Conservation (phyloP, 1,140 invertebrate genomes). For the Drosophila arawakana region DNA sequence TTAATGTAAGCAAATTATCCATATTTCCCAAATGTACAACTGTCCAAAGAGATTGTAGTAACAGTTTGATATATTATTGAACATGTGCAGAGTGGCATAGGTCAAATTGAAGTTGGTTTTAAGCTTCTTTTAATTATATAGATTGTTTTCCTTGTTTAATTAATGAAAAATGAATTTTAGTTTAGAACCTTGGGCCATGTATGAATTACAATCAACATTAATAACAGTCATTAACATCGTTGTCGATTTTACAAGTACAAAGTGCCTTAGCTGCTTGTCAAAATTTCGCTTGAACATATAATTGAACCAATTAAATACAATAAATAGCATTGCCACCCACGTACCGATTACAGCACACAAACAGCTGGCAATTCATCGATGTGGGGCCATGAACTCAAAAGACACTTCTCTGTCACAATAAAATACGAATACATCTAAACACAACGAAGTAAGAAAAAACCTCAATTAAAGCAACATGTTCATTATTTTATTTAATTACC, state of each 20-base stretch:
- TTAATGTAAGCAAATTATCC: too few species aligned
- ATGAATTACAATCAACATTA: background rate
- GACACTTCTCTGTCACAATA: background rate
- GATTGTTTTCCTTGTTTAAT: background rate
- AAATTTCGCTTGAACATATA: background rate
- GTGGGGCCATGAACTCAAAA: background rate
- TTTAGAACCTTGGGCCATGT: background rate
- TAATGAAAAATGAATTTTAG: background rate
- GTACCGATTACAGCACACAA: background rate
- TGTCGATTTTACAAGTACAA: background rate
- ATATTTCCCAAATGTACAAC: too few species aligned
- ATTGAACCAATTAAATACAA: background rate
- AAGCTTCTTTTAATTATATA: too few species aligned
- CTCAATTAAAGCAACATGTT: background rate
- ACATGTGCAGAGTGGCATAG: too few species aligned
- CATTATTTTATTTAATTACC: background rate
- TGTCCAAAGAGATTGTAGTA: too few species aligned
- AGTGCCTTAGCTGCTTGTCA: background rate
- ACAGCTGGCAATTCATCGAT: background rate
- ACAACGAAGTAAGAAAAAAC: background rate
- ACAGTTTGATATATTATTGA: too few species aligned
- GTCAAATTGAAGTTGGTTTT: too few species aligned
- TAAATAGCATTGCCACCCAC: background rate
- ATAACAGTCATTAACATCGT: background rate
- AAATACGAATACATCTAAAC: too few species aligned